These are phyloP conservation scores for Anthophora plumipes DNA, from an alignment of 2,888 invertebrate genomes.

Conservation along the genomic window DNA sequence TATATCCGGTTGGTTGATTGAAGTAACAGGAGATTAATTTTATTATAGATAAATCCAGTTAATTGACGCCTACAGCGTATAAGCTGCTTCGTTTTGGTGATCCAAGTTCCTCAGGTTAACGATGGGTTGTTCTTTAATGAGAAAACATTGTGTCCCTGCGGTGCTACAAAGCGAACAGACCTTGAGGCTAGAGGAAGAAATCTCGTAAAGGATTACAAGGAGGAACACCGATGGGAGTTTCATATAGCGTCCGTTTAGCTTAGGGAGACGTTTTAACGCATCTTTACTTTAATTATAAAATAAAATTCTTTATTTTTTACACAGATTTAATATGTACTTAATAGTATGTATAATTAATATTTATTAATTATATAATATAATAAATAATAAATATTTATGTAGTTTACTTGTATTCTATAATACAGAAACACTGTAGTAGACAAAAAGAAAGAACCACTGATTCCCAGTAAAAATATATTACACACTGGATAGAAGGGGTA, in stretches of 20 bases:
- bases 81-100: slow-evolving; percentile 68
- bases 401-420: no score
- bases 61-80: slow-evolving; percentile 76
- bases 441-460: no score
- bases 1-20: slow-evolving; percentile 20
- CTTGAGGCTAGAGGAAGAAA: slow-evolving; percentile 53
- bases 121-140: slow-evolving; percentile 76
- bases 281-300: slow-evolving; percentile 63
- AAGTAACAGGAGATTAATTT: slow-evolving; percentile 72
- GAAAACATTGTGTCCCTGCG: slow-evolving; percentile 75
- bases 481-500: no score
- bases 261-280: slow-evolving; percentile 76
- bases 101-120: slow-evolving; percentile 47
- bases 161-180: slow-evolving; percentile 48
- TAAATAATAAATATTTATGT: no score
- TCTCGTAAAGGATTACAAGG: slow-evolving; percentile 78
- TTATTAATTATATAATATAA: no score
- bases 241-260: slow-evolving; percentile 61
- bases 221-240: slow-evolving; percentile 75
- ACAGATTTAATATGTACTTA: no score
- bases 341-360: no score
- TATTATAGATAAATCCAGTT: slow-evolving; percentile 73
- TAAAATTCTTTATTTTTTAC: neutral
- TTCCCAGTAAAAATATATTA: no score
- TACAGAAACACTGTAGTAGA: no score